These are phyloP conservation scores for Augiades crinisus DNA, from an alignment of 2,888 invertebrate species.

Conservation along the genomic window DNA sequence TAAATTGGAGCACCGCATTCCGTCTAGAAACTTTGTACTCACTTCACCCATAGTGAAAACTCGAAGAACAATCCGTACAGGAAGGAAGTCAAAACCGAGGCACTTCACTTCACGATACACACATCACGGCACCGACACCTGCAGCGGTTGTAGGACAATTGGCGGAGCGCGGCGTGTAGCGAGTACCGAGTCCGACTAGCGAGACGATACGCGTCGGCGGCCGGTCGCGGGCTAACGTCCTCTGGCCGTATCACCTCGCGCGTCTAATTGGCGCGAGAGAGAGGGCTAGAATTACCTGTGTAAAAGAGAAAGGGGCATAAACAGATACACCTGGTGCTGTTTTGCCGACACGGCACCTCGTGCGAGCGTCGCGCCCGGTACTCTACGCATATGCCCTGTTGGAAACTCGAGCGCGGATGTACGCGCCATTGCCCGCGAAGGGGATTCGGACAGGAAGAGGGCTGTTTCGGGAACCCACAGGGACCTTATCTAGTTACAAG, in stretches of 20 bases:
- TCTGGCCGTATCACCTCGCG: slow-evolving; percentile 39
- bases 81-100: slow-evolving; percentile 42
- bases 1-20: slow-evolving; percentile 62
- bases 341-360: slow-evolving; percentile 26
- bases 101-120: slow-evolving; percentile 60
- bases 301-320: slow-evolving; percentile 58
- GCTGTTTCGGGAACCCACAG: slow-evolving; percentile 32
- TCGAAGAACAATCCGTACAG: slow-evolving; percentile 45
- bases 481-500: slow-evolving; percentile 17
- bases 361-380: no score
- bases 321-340: slow-evolving; percentile 54
- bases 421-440: slow-evolving; percentile 58
- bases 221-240: slow-evolving; percentile 71
- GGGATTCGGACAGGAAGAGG: slow-evolving; percentile 53
- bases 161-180: slow-evolving; percentile 32
- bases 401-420: slow-evolving; percentile 65
- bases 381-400: no score
- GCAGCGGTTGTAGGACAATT: slow-evolving; percentile 48
- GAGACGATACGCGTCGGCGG: slow-evolving; percentile 52
- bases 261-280: slow-evolving; percentile 57
- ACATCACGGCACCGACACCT: slow-evolving; percentile 66
- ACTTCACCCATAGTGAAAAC: slow-evolving; percentile 70
- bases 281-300: slow-evolving; percentile 52
- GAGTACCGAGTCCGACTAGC: no score
- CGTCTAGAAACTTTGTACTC: slow-evolving; percentile 49